Conservation (phyloP, 2,888 invertebrate genomes). For the Dicyrtomina minuta region DNA sequence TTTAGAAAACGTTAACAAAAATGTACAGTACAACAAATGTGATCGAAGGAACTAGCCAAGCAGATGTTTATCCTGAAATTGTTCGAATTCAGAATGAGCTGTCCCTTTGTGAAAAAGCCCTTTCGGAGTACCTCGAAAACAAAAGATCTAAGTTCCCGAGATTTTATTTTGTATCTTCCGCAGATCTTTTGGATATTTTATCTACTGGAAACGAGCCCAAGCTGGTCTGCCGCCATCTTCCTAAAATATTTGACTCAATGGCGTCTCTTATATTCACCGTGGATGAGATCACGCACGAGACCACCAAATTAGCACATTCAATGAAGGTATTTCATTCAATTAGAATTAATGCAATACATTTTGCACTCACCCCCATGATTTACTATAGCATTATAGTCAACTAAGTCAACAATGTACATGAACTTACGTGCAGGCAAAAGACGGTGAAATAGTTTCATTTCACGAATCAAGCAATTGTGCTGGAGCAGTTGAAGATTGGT, state of each 20-base stretch:
- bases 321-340: no score
- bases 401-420: no score
- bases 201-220: conserved; percentile 94
- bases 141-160: conserved; percentile 94
- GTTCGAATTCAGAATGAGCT: conserved; percentile 82
- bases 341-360: no score
- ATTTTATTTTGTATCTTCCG: conserved; percentile 96
- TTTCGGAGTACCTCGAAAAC: conserved; percentile 95
- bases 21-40: conserved; percentile 84
- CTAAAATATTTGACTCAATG: conserved; percentile 93
- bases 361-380: no score
- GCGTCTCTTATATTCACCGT: conserved; percentile 74
- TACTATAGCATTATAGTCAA: no score
- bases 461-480: conserved; percentile 71
- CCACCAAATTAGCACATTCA: conserved; percentile 65
- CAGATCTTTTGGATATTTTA: conserved; percentile 83
- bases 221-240: conserved; percentile 81
- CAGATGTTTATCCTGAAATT: conserved; percentile 74
- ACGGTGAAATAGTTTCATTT: conserved; percentile 75
- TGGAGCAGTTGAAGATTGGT: conserved; percentile 90
- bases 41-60: conserved; percentile 83
- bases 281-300: conserved; percentile 46
- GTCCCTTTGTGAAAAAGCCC: conserved; percentile 82
- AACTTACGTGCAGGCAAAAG: no score
- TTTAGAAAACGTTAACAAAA: conserved; percentile 73